phyloP scores from a whole-genome alignment of 1,140 invertebrate species.

The Drosophila kepulauana region DNA sequence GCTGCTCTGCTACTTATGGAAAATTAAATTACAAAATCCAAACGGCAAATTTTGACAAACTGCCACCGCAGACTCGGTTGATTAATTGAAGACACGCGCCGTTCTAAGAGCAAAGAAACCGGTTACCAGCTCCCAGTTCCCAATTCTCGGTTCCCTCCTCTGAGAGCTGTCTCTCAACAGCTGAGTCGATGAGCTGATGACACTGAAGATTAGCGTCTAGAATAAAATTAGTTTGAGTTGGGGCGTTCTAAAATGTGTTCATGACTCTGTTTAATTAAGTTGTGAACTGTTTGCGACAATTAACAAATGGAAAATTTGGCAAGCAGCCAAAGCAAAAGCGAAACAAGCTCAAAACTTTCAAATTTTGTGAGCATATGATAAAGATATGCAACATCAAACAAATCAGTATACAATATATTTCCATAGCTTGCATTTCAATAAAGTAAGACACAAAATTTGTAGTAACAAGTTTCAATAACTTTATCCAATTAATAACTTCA shows the following conservation, averaged over 20 bases:
- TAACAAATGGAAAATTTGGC: constrained; percentile 27
- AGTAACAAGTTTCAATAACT: no score
- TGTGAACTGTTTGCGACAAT: constrained; percentile 29
- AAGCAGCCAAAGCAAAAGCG: constrained; percentile 48
- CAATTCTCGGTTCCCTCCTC: background rate
- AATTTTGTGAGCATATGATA: constrained; percentile 8
- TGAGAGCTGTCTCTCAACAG: background rate
- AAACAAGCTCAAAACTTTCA: background rate
- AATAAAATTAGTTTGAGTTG: constrained; percentile 21
- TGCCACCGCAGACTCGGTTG: constrained; percentile 33
- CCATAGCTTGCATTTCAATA: no score
- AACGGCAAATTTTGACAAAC: constrained; percentile 19
- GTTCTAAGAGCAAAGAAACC: constrained; percentile 53
- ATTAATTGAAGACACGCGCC: constrained; percentile 78
- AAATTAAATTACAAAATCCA: constrained; percentile 59
- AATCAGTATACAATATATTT: background rate
- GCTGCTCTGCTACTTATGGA: constrained; percentile 55
- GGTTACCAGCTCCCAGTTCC: constrained; percentile 41
- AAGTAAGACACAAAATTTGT: no score
- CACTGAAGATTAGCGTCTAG: constrained; percentile 61
- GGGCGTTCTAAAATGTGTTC: constrained; percentile 28
- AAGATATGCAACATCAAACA: background rate
- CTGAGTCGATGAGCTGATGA: constrained; percentile 51
- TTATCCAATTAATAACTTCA: no score
- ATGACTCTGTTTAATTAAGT: constrained; percentile 58